Percentiles rank a stretch among this genome's conserved stretches.
Evolutionary conservation across 2,888 invertebrate species (phyloP).

Genomic region (Nephrotoma appendiculata): DNA sequence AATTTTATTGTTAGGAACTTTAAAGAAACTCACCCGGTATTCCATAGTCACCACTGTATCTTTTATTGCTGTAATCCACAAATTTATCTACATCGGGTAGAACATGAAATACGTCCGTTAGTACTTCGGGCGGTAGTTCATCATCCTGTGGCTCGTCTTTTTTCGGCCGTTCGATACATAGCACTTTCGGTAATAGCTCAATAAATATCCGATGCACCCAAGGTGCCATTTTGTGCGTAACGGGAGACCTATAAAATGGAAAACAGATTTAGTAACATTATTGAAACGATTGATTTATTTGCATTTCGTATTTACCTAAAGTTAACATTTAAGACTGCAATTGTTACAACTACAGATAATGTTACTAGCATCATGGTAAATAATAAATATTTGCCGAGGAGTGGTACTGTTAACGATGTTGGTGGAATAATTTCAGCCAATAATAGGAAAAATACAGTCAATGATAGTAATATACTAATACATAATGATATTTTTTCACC

Average conservation of each 20-base stretch:
- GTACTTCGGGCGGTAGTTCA: conserved; percentile 45
- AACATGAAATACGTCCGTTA: conserved; percentile 65
- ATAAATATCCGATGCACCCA: conserved; percentile 82
- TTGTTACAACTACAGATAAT: conserved; percentile 82
- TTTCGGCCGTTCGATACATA: conserved; percentile 77
- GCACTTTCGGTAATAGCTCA: conserved; percentile 68
- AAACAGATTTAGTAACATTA: background rate
- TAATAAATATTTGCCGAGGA: conserved; percentile 80
- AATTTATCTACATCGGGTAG: conserved; percentile 50
- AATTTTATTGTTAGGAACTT: background rate
- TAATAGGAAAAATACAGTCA: conserved; percentile 88
- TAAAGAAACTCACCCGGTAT: conserved; percentile 39
- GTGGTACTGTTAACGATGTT: conserved; percentile 80
- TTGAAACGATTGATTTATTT: background rate
- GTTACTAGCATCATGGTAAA: conserved; percentile 93
- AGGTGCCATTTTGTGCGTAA: conserved; percentile 82
- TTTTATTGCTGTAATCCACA: conserved; percentile 42
- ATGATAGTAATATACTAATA: conserved; percentile 81
- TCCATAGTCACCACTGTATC: conserved; percentile 58
- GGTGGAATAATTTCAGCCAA: conserved; percentile 91
- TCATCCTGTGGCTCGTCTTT: conserved; percentile 52
- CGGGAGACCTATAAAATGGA: conserved; percentile 53
- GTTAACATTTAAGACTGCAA: conserved; percentile 86
- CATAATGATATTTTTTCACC: conserved; percentile 96
- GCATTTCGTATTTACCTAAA: conserved; percentile 37